These are phyloP conservation scores for Habroteleia sp. DNA, from an alignment of 2,888 invertebrate species.

Conservation along the genomic window DNA sequence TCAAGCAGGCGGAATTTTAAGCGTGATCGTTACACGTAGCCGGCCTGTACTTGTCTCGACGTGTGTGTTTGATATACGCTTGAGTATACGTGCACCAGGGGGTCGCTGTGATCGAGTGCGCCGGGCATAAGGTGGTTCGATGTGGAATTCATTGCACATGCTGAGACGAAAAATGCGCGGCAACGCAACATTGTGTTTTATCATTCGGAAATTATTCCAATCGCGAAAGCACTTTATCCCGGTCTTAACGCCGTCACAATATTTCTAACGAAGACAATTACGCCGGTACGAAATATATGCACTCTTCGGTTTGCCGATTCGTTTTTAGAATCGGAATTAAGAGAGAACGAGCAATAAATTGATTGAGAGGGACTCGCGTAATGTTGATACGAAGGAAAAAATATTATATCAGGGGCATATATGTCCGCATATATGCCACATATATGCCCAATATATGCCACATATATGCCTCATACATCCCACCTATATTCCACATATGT, in stretches of 20 bases:
- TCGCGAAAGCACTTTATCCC: constrained; percentile 32
- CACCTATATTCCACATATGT: too few species aligned
- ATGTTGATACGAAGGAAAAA: too few species aligned
- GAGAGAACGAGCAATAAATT: constrained; percentile 36
- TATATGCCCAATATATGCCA: too few species aligned
- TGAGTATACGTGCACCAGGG: constrained; percentile 58
- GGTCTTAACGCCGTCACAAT: constrained; percentile 29
- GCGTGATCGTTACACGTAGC: constrained; percentile 72
- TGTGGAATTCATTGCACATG: constrained; percentile 61
- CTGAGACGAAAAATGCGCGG: constrained; percentile 43
- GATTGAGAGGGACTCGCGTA: too few species aligned
- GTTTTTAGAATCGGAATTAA: constrained; percentile 11
- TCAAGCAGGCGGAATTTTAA: constrained; percentile 81
- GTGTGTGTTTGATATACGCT: constrained; percentile 61
- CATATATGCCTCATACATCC: too few species aligned
- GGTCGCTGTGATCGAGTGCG: constrained; percentile 61
- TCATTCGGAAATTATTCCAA: constrained; percentile 43
- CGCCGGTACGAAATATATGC: constrained; percentile 31
- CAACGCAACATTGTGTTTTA: constrained; percentile 45
- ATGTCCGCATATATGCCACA: too few species aligned
- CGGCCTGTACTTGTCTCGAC: constrained; percentile 37
- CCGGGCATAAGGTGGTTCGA: constrained; percentile 54
- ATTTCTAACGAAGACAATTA: constrained; percentile 44
- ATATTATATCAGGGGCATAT: too few species aligned
- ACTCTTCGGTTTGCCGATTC: constrained; percentile 31